Percentiles rank a stretch among this genome's conserved stretches.
Evolutionary conservation across 2,113 vertebrate genomes (phyloP).

Genomic region (Stomatorhinus ivindoensis): DNA sequence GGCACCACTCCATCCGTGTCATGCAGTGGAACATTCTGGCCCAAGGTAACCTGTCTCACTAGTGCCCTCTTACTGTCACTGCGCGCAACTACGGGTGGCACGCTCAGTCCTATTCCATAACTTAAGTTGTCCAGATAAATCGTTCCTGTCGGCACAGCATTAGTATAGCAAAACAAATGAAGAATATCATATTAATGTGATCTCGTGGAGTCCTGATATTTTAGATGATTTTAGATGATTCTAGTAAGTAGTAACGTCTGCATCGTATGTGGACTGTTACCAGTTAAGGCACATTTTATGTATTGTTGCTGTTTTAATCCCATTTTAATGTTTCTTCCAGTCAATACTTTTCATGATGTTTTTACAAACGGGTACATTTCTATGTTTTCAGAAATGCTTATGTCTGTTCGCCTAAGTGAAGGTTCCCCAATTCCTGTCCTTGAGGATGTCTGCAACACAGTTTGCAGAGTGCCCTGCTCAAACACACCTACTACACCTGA

Average conservation of each 20-base stretch:
- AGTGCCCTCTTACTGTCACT: neutral
- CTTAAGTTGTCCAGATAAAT: neutral
- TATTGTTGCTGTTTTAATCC: neutral
- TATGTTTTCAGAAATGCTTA: neutral
- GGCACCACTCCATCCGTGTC: slow-evolving; percentile 58
- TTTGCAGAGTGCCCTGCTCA: neutral
- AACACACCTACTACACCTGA: neutral
- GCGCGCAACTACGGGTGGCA: neutral
- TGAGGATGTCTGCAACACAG: neutral
- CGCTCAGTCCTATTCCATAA: neutral
- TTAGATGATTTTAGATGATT: neutral
- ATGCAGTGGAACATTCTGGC: slow-evolving; percentile 95
- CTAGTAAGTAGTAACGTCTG: neutral
- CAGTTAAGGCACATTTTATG: neutral
- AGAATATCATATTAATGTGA: neutral
- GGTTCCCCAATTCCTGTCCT: neutral
- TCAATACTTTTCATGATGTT: neutral
- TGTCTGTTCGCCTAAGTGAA: neutral
- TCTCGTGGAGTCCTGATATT: neutral
- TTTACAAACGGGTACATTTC: neutral
- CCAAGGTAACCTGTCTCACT: slow-evolving; percentile 66
- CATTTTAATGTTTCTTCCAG: neutral
- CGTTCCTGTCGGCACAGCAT: too few species aligned
- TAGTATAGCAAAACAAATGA: neutral
- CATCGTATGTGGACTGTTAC: neutral